phyloP scores from a whole-genome alignment of 2,888 invertebrate species.

The Andrena chrysosceles region DNA sequence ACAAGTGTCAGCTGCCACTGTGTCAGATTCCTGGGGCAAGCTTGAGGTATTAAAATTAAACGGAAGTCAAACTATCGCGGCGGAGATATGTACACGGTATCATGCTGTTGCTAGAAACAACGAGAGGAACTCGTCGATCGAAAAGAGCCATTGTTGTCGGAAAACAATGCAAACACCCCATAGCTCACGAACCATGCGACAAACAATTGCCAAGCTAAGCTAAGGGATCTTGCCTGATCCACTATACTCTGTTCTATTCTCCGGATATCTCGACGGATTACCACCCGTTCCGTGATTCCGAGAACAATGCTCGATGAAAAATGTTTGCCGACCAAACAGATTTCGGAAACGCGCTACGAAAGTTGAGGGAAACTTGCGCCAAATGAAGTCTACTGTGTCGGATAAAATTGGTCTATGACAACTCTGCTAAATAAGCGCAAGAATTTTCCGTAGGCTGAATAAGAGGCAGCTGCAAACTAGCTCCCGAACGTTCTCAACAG shows the following conservation, averaged over 20 bases:
- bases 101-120: not conserved
- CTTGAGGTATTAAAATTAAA: not conserved
- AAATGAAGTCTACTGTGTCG: too few species aligned
- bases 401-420: too few species aligned
- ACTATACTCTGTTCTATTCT: not conserved
- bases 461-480: not conserved
- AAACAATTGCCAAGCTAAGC: constrained; percentile 14
- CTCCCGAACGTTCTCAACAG: constrained; percentile 35
- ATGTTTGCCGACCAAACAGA: not conserved
- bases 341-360: not conserved
- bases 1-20: too few species aligned
- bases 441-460: too few species aligned
- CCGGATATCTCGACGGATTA: constrained; percentile 3
- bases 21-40: not conserved
- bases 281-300: not conserved
- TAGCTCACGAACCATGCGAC: not conserved
- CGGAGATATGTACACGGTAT: not conserved
- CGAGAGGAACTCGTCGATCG: not conserved
- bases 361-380: too few species aligned
- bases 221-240: not conserved
- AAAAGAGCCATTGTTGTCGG: not conserved
- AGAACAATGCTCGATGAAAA: not conserved
- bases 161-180: not conserved
- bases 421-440: too few species aligned
- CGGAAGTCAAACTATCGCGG: not conserved